phyloP scores from a whole-genome alignment of 1,140 invertebrate genomes.

The Aradophagus sp. region DNA sequence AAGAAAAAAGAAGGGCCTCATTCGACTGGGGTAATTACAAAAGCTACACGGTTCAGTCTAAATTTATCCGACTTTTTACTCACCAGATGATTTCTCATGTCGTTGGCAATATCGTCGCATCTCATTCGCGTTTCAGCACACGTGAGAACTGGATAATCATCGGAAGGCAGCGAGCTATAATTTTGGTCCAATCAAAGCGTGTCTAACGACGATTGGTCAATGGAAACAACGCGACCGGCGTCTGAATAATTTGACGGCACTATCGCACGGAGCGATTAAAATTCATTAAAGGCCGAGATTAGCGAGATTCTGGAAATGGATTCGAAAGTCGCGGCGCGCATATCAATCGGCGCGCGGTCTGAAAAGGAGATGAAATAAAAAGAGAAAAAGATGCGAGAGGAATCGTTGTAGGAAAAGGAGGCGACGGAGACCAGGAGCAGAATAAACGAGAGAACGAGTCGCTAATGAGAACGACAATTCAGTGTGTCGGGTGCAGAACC shows the following conservation, averaged over 20 bases:
- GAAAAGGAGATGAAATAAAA: conserved; percentile 46
- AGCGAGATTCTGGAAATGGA: conserved; percentile 63
- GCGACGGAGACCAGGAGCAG: conserved; percentile 38
- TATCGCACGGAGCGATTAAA: conserved; percentile 58
- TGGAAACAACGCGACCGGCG: conserved; percentile 39
- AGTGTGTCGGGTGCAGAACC: conserved; percentile 63
- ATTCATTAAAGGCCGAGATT: conserved; percentile 64
- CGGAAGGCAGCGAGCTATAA: conserved; percentile 24
- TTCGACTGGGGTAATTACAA: too few relatives aligned
- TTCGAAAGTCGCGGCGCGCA: conserved; percentile 60
- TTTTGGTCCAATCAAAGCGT: conserved; percentile 46
- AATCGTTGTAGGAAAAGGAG: conserved; percentile 45
- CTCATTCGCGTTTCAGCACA: conserved; percentile 10
- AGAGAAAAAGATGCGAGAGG: conserved; percentile 37
- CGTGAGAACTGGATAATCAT: conserved; percentile 34
- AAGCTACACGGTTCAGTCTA: too few relatives aligned
- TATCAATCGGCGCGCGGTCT: conserved; percentile 60
- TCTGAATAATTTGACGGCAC: conserved; percentile 49
- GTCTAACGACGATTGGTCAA: conserved; percentile 49
- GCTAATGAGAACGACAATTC: conserved; percentile 69
- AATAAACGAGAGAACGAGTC: conserved; percentile 62
- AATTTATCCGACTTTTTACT: too few relatives aligned
- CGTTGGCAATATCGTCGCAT: too few relatives aligned
- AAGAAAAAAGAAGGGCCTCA: too few relatives aligned
- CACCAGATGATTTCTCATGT: too few relatives aligned